Base-by-base conservation (phyloP, 2,888 invertebrate species). In the Hyalella azteca region DNA sequence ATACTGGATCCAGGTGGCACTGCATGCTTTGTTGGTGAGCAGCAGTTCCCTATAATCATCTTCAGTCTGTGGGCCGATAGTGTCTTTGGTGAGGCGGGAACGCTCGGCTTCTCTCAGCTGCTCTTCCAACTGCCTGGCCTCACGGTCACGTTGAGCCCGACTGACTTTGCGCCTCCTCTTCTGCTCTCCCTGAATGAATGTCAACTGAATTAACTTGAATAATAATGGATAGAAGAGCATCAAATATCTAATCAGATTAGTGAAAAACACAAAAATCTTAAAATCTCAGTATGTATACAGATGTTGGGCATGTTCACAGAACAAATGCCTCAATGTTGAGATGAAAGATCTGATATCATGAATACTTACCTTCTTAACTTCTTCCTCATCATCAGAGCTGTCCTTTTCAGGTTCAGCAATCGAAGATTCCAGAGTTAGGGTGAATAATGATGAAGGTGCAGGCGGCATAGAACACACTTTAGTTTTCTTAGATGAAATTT, bases 1-100 rank as follows among this genome's bases (percentile, higher is more conserved):
- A 45, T 75, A 75, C 32, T 75, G 75, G 26, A 75, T 75, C 75
- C 75, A 75, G 1, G 75, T 45, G 26, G 75, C 75, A 75, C 75
- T 75, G 75, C 75, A 75, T 11, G 75, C 45, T 41, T 45, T 75
- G 22, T 75, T 45, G 45, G 41, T 45, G 26, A 45, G 75, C 9
- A 75, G 40, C 11, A 75, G 75, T 19, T 75, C 75, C 45, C 45
- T 75, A n/a, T 75, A 75, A 41, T 75, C 75, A 26, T 75, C 41
- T 45, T 75, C 75, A 41, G 75, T 75, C 45, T 75, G 41, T 4
- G 75, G 75, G 11, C 75, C 75, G 36, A 66, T 36, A 9, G 75
- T 41, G 40, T 75, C 45, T 39, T 75, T 75, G 11, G 75, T 45
- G 15, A 75, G 75, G 3, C 75, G 75, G 13, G 75, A 75, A 41